Evolutionary conservation across 2,113 vertebrate genomes (phyloP).

Genomic region (Oreochromis niloticus): DNA sequence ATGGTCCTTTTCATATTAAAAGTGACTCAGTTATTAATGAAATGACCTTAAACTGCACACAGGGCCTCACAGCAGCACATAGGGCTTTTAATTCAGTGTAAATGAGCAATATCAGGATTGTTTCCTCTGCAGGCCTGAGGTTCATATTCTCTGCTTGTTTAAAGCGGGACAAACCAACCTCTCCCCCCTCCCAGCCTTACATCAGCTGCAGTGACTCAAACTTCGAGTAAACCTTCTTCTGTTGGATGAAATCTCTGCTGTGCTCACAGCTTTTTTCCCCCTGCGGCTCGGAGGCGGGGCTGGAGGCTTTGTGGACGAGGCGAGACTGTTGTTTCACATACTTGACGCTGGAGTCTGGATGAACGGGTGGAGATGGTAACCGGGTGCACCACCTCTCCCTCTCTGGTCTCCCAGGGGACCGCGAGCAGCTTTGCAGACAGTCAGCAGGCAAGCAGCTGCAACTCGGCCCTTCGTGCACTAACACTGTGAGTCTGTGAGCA

Average conservation of each 20-base stretch:
- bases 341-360: conserved; percentile 67
- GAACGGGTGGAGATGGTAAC: conserved; percentile 72
- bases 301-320: conserved; percentile 36
- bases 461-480: not conserved
- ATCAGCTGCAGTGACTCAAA: not conserved
- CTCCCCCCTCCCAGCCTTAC: not conserved
- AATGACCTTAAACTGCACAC: not conserved
- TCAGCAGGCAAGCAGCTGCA: not conserved
- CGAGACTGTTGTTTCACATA: conserved; percentile 58
- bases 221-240: not conserved
- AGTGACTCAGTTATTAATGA: not conserved
- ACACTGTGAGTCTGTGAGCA: too few species aligned
- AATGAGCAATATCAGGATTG: not conserved
- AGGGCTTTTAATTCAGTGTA: not conserved
- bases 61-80: not conserved
- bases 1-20: not conserved
- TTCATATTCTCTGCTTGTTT: not conserved
- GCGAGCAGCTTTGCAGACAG: not conserved
- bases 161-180: not conserved
- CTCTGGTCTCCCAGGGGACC: conserved; percentile 35
- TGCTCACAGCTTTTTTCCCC: not conserved
- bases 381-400: conserved; percentile 43
- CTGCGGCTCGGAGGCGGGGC: conserved; percentile 4
- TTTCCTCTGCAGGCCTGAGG: not conserved
- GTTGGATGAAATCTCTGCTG: not conserved